Evolutionary conservation across 2,888 invertebrate species (phyloP).

Genomic region (Ophion ventricosus): DNA sequence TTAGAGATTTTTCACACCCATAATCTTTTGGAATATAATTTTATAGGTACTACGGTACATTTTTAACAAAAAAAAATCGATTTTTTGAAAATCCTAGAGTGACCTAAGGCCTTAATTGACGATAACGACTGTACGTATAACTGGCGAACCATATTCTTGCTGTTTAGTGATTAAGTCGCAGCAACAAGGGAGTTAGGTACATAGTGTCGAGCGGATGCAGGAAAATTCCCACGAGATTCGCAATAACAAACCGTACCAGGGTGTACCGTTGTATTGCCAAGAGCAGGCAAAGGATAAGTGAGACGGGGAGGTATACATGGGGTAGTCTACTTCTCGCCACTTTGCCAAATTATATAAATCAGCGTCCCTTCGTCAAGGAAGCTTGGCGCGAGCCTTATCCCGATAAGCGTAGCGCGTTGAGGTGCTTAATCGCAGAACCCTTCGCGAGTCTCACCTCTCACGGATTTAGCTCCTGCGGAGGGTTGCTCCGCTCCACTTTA

Average conservation of each 20-base stretch:
- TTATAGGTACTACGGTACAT: too few relatives aligned
- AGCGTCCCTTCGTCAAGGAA: conserved; percentile 79
- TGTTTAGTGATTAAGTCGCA: conserved; percentile 43
- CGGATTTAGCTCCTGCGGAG: conserved; percentile 35
- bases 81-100: too few relatives aligned
- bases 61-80: too few relatives aligned
- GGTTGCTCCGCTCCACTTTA: conserved; percentile 3
- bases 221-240: conserved; percentile 67
- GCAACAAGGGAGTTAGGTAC: conserved; percentile 12
- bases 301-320: background rate
- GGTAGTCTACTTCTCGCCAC: conserved; percentile 74
- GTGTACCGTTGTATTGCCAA: conserved; percentile 46
- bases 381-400: conserved; percentile 50
- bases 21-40: too few relatives aligned
- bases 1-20: too few relatives aligned
- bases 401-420: conserved; percentile 62
- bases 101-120: too few relatives aligned
- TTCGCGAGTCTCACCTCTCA: conserved; percentile 54
- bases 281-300: conserved; percentile 41
- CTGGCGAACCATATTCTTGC: background rate
- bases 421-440: conserved; percentile 73
- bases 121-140: too few relatives aligned
- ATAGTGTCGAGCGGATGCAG: conserved; percentile 38
- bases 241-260: conserved; percentile 76
- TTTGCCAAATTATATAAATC: conserved; percentile 83